phyloP scores from a whole-genome alignment of 2,113 vertebrate genomes.

The Poeciliopsis turrubarensis region DNA sequence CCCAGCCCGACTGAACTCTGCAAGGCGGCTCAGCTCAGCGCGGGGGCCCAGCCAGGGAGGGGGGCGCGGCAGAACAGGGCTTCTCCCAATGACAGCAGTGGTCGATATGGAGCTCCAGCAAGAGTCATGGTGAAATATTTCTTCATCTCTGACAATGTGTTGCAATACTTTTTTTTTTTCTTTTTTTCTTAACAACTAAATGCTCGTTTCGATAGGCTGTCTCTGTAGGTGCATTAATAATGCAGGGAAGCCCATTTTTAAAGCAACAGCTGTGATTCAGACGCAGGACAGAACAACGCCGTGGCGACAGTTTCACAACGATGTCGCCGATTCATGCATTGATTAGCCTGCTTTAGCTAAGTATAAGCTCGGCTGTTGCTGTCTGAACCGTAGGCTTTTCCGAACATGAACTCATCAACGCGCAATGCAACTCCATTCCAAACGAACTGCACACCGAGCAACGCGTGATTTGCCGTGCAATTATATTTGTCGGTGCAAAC shows the following conservation, averaged over 20 bases:
- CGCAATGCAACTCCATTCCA: background rate
- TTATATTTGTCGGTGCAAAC: background rate
- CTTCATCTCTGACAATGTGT: conserved; percentile 28
- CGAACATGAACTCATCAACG: background rate
- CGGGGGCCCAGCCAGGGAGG: conserved; percentile 79
- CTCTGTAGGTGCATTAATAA: too few relatives aligned
- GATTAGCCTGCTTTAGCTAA: background rate
- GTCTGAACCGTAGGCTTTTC: background rate
- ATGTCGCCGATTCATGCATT: background rate
- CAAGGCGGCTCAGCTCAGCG: conserved; percentile 61
- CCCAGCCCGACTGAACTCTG: conserved; percentile 69
- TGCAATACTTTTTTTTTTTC: conserved; percentile 31
- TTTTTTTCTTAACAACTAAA: conserved; percentile 17
- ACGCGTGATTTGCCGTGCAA: background rate
- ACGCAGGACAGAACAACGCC: background rate
- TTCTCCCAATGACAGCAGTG: conserved; percentile 79
- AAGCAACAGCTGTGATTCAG: background rate
- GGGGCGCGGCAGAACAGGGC: conserved; percentile 63
- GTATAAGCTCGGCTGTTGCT: background rate
- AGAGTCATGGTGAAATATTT: conserved; percentile 54
- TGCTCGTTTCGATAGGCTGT: too few relatives aligned
- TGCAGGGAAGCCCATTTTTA: background rate
- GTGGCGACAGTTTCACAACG: background rate
- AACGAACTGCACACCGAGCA: background rate
- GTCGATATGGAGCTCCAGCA: conserved; percentile 69